These are phyloP conservation scores for Hirtodrosophila trivittata DNA, from an alignment of 2,888 invertebrate genomes.

Conservation along the genomic window DNA sequence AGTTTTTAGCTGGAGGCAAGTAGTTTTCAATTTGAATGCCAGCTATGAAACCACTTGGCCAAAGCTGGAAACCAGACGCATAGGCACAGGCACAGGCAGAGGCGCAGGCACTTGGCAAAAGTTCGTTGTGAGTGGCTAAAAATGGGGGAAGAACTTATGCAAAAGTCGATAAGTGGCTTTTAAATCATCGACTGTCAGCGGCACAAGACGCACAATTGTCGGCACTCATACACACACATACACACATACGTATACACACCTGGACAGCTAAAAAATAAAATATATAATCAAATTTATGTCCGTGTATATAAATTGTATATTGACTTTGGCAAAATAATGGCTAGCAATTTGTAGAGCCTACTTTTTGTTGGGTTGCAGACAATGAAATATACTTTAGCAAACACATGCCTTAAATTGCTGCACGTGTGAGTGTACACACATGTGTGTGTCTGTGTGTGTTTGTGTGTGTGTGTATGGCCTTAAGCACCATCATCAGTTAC, in stretches of 20 bases:
- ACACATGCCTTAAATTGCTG: constrained; percentile 61
- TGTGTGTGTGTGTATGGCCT: constrained; percentile 45
- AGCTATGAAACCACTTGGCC: constrained; percentile 62
- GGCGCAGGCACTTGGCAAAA: constrained; percentile 17
- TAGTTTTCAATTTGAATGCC: constrained; percentile 51
- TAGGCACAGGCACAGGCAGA: too few relatives aligned
- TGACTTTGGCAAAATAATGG: constrained; percentile 72
- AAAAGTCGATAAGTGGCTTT: constrained; percentile 41
- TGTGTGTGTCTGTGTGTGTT: constrained; percentile 10
- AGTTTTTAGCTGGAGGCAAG: constrained; percentile 41
- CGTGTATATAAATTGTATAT: constrained; percentile 54
- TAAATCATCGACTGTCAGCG: constrained; percentile 71
- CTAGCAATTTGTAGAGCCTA: constrained; percentile 77
- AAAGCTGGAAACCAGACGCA: too few relatives aligned
- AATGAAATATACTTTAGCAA: constrained; percentile 73
- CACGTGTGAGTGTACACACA: constrained; percentile 25
- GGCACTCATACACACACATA: constrained; percentile 25
- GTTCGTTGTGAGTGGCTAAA: constrained; percentile 24
- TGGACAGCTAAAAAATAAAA: constrained; percentile 43
- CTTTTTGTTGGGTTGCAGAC: constrained; percentile 51
- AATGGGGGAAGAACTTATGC: constrained; percentile 41
- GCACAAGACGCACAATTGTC: constrained; percentile 50
- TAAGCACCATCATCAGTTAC: constrained; percentile 80
- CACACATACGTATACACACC: constrained; percentile 39
- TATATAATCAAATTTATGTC: constrained; percentile 50